Evolutionary conservation across 2,888 invertebrate genomes (phyloP).

Genomic region (Acronicta alni): DNA sequence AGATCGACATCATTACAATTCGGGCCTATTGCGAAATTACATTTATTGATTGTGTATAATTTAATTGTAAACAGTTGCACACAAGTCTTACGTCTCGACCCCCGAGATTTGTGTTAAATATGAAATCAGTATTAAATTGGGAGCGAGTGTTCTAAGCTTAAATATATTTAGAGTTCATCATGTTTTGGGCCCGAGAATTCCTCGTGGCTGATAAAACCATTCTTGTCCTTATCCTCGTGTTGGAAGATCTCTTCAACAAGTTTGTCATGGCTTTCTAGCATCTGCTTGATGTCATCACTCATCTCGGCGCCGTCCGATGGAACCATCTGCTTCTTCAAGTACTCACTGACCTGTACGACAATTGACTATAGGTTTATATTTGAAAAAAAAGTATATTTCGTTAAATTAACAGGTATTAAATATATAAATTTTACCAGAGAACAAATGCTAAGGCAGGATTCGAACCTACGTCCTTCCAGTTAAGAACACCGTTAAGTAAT

Average conservation of each 20-base stretch:
- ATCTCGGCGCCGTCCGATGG: conserved; percentile 93
- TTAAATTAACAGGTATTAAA: too few species aligned
- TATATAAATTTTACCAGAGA: too few species aligned
- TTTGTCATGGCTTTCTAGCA: conserved; percentile 96
- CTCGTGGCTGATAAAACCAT: conserved; percentile 98
- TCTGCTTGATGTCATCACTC: conserved; percentile 94
- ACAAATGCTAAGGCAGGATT: too few species aligned
- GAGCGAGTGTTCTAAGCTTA: conserved; percentile 40
- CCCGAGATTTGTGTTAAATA: conserved; percentile 32
- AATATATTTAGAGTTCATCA: conserved; percentile 95
- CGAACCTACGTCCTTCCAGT: too few species aligned
- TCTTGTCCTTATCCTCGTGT: conserved; percentile 98
- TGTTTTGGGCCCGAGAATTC: conserved; percentile 99
- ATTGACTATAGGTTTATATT: too few species aligned
- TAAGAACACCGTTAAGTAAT: too few species aligned
- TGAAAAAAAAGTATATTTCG: too few species aligned
- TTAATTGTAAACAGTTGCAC: conserved; percentile 31
- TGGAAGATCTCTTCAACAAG: conserved; percentile 99
- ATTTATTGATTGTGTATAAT: conserved; percentile 24
- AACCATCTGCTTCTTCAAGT: conserved; percentile 97
- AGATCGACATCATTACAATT: conserved; percentile 45
- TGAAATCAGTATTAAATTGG: conserved; percentile 24
- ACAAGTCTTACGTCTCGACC: conserved; percentile 33
- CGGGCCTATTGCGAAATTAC: conserved; percentile 25
- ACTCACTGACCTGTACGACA: conserved; percentile 94